Conservation (phyloP, 2,113 vertebrate species). For the Coptodon rendalli region DNA sequence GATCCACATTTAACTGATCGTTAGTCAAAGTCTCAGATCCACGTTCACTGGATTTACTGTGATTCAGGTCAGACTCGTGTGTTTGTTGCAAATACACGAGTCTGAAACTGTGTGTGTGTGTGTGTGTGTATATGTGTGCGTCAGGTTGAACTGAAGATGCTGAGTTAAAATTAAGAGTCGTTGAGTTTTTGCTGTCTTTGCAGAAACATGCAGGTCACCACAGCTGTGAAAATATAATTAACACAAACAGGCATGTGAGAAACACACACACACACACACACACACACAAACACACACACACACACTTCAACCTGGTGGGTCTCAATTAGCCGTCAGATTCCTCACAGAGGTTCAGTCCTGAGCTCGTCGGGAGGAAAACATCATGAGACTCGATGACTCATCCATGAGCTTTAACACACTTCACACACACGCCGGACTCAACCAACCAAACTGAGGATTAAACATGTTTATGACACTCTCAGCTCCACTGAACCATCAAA, state of each 20-base stretch:
- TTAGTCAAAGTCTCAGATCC: neutral
- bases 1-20: neutral
- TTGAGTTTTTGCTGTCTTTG: neutral
- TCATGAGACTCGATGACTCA: neutral
- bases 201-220: neutral
- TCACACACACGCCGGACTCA: neutral
- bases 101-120: neutral
- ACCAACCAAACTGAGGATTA: neutral
- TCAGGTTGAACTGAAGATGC: neutral
- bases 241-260: neutral
- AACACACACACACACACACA: neutral
- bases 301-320: neutral
- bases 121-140: neutral
- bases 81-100: neutral
- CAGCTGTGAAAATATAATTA: neutral
- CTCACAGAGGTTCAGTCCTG: neutral
- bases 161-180: neutral
- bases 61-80: neutral
- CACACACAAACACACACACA: neutral
- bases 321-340: constrained; percentile 11
- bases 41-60: neutral
- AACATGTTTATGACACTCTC: neutral
- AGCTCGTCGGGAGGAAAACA: neutral
- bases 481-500: rapidly evolving
- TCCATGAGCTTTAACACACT: neutral